phyloP scores from a whole-genome alignment of 2,797 vertebrate species.

The Rhinatrema bivittatum region DNA sequence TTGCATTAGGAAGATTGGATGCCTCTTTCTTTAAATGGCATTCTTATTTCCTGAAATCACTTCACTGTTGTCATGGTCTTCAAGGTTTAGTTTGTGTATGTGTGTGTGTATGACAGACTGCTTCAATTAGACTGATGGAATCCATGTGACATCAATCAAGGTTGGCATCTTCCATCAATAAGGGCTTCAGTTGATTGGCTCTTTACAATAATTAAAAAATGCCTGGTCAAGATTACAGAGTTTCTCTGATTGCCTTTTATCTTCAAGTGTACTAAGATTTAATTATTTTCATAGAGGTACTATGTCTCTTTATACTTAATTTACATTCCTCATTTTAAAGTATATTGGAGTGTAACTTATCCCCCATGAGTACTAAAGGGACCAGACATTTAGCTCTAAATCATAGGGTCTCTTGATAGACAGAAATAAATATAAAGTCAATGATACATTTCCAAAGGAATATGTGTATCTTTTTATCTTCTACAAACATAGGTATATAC shows the following conservation, averaged over 20 bases:
- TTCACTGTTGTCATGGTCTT: conserved; percentile 56
- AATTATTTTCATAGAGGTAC: conserved; percentile 1
- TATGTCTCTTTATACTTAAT: neutral
- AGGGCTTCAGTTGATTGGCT: conserved; percentile 49
- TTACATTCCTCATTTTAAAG: too few species aligned
- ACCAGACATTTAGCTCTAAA: too few species aligned
- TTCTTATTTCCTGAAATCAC: conserved; percentile 54
- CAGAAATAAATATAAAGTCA: too few species aligned
- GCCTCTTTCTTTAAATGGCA: conserved; percentile 33
- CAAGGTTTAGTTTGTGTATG: conserved; percentile 21
- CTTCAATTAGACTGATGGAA: conserved; percentile 62
- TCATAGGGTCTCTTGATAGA: too few species aligned
- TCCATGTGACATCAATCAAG: conserved; percentile 55
- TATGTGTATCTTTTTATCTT: too few species aligned
- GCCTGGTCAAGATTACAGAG: conserved; percentile 8
- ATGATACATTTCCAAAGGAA: too few species aligned
- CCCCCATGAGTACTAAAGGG: too few species aligned
- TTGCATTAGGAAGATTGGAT: conserved; percentile 25
- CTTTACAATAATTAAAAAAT: conserved; percentile 42
- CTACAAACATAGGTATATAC: too few species aligned
- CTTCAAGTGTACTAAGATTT: conserved; percentile 1
- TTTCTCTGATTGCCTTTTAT: neutral
- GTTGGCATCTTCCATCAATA: conserved; percentile 51
- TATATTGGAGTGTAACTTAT: too few species aligned
- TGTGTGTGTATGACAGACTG: conserved; percentile 40